Base-by-base conservation (phyloP, 2,888 invertebrate species). In the Atethmia centrago region DNA sequence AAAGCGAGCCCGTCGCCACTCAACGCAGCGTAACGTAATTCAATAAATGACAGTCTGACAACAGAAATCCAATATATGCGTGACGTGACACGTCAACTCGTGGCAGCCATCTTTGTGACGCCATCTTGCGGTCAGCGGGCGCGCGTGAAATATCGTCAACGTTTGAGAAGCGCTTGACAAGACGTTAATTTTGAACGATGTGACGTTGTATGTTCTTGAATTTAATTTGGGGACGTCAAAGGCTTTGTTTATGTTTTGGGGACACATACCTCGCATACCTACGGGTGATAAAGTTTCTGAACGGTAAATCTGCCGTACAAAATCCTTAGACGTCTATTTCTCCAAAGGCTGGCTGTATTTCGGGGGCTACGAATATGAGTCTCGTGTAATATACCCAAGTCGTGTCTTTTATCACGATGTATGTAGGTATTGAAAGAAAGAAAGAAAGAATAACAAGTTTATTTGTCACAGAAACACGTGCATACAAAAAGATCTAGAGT, bases 1-100 rank as follows among this genome's bases (percentile, higher is more conserved):
- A 85, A 83, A 80, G 63, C 78, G 74, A 66, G 71, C 62, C 56
- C 73, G 71, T 69, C 76, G 80, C 56, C 58, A 47, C 73, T 73
- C 73, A 72, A 72, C 74, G 75, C 76, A 76, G 80, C 74, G 80
- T 83, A 77, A 82, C 77, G 81, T 85, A 84, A 87, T 87, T 86
- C 89, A 87, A 89, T 88, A 88, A 87, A 80, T 87, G 91, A 87
- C 90, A 88, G 82, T 78, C 71, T 85, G 87, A 84, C 85, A 88
- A 85, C 88, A 88, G 85, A 90, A 90, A 91, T 92, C 89, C 91
- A 92, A 92, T 92, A 92, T 89, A 86, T 84, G 84, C 87, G 85
- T 71, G 72, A 72, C 89, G 83, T 82, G 89, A 89, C 92, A 89
- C 85, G 87, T 88, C 87, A 86, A 63, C 36, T 85, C 78, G 83